These are phyloP conservation scores for Dipodomys ordii DNA, from an alignment of 2,113 vertebrate genomes.

Conservation along the genomic window DNA sequence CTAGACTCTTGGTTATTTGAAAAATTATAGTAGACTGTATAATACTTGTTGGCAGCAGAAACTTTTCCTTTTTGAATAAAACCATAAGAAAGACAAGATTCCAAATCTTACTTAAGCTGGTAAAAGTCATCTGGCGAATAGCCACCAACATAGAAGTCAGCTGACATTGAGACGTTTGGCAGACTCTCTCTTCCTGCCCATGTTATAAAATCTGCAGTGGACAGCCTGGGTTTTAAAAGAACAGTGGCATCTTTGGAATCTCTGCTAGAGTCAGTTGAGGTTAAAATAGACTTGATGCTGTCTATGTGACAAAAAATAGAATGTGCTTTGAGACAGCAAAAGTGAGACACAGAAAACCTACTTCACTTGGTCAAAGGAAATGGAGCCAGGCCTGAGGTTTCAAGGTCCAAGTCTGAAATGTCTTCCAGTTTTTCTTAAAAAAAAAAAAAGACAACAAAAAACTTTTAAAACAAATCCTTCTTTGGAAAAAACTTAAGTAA, in stretches of 20 bases:
- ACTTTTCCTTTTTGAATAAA: conserved; percentile 61
- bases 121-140: conserved; percentile 67
- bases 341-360: conserved; percentile 12
- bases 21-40: conserved; percentile 29
- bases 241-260: conserved; percentile 79
- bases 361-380: conserved; percentile 23
- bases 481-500: conserved; percentile 58
- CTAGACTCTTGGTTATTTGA: conserved; percentile 46
- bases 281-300: conserved; percentile 71
- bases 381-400: not conserved
- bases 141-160: conserved; percentile 68
- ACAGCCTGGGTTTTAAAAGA: conserved; percentile 72
- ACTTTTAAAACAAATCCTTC: conserved; percentile 50
- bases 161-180: conserved; percentile 74
- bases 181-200: conserved; percentile 50
- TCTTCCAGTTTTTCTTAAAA: not conserved
- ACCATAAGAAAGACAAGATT: conserved; percentile 47
- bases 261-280: conserved; percentile 56
- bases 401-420: not conserved
- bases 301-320: conserved; percentile 66
- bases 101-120: conserved; percentile 58
- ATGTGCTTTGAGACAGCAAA: conserved; percentile 10
- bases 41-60: conserved; percentile 37
- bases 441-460: not conserved
- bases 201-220: conserved; percentile 63